Conservation (phyloP, 2,113 vertebrate species). For the Triplophysa siluroides region DNA sequence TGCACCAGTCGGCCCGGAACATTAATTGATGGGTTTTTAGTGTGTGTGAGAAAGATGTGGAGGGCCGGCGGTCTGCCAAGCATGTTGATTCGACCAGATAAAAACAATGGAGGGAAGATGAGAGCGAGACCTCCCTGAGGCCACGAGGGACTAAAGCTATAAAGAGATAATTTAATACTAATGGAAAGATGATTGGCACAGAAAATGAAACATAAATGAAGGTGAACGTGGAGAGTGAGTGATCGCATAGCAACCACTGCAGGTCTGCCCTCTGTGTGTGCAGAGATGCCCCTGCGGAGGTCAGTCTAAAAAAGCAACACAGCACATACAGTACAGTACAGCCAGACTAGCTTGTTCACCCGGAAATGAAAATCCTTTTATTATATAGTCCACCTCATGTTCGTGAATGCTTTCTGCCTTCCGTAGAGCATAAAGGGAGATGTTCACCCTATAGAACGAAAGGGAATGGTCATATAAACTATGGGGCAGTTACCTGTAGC, state of each 20-base stretch:
- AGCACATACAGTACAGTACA: background rate
- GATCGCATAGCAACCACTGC: constrained; percentile 45
- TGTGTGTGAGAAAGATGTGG: constrained; percentile 8
- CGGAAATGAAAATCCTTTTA: too few relatives aligned
- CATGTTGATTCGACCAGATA: constrained; percentile 58
- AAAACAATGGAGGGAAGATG: constrained; percentile 65
- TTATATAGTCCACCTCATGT: too few relatives aligned
- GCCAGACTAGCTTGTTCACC: background rate
- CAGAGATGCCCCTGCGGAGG: background rate
- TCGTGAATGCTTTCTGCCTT: too few relatives aligned
- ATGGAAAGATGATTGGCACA: constrained; percentile 64
- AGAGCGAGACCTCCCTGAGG: constrained; percentile 58
- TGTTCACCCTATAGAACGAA: too few relatives aligned
- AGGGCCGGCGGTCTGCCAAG: constrained; percentile 57
- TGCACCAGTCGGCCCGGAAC: background rate
- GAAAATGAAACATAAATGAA: constrained; percentile 64
- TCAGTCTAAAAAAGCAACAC: constrained; percentile 38
- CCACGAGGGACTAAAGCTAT: constrained; percentile 46
- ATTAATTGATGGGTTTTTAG: constrained; percentile 57
- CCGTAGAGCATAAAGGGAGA: too few relatives aligned
- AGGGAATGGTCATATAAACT: constrained; percentile 41
- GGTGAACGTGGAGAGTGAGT: constrained; percentile 52
- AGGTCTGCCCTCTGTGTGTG: background rate
- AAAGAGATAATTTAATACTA: constrained; percentile 66
- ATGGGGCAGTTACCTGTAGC: constrained; percentile 40